Percentiles rank a stretch among this genome's conserved stretches.
phyloP scores from a whole-genome alignment of 2,797 vertebrate genomes.

The Enoplosus armatus region DNA sequence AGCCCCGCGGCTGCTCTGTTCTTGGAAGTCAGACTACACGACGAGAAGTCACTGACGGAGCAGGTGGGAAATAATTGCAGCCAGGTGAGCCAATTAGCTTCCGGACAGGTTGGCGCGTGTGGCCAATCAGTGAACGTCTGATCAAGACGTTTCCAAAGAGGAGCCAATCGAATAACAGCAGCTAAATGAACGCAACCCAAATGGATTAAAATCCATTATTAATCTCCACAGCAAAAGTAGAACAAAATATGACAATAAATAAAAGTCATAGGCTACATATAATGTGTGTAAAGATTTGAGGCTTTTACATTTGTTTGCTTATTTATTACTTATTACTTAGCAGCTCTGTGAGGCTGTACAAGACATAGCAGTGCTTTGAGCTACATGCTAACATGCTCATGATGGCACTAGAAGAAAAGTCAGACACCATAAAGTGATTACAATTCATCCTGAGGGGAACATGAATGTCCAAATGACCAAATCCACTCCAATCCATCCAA shows the following conservation, averaged over 20 bases:
- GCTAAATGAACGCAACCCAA: background rate
- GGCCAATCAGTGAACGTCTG: constrained; percentile 63
- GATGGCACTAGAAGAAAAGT: background rate
- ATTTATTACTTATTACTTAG: too few relatives aligned
- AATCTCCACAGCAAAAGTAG: background rate
- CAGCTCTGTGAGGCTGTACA: too few relatives aligned
- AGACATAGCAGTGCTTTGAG: too few relatives aligned
- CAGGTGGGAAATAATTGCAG: constrained; percentile 27
- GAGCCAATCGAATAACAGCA: constrained; percentile 28
- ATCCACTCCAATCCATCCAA: background rate
- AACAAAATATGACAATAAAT: background rate
- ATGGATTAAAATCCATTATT: background rate
- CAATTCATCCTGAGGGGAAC: background rate
- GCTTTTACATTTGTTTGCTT: background rate
- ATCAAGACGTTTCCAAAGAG: background rate
- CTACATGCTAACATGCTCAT: too few relatives aligned
- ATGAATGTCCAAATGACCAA: too few relatives aligned
- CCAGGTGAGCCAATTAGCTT: constrained; percentile 59
- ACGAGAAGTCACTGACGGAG: background rate
- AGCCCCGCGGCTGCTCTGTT: background rate
- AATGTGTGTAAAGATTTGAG: background rate
- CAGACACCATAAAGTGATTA: background rate
- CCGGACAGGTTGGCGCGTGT: background rate
- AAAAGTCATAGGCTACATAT: background rate
- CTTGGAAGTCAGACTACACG: constrained; percentile 14